Conservation (phyloP, 2,797 vertebrate genomes). For the Alosa sapidissima region DNA sequence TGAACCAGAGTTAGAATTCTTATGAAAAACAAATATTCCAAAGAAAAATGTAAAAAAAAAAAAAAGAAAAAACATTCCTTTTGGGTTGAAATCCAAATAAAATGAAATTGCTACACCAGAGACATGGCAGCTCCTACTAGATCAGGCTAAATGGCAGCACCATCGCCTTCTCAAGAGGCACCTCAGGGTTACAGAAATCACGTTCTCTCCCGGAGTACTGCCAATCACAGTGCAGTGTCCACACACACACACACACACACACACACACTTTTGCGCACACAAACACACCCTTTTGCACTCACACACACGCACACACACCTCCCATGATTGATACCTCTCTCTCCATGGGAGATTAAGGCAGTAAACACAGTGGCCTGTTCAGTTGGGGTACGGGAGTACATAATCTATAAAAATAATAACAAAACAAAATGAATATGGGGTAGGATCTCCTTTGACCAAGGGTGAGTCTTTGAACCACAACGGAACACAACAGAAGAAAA, state of each 20-base stretch:
- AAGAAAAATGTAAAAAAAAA: conserved; percentile 53
- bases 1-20: conserved; percentile 59
- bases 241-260: conserved; percentile 52
- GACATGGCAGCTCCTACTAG: conserved; percentile 56
- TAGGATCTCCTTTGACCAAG: conserved; percentile 31
- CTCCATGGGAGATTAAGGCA: conserved; percentile 74
- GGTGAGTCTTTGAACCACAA: conserved; percentile 32
- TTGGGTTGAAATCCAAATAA: conserved; percentile 59
- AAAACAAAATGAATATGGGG: conserved; percentile 18
- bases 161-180: conserved; percentile 40
- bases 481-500: background rate
- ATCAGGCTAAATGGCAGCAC: conserved; percentile 36
- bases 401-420: conserved; percentile 32
- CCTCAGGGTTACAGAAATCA: conserved; percentile 45
- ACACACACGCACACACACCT: conserved; percentile 55
- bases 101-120: conserved; percentile 69
- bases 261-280: conserved; percentile 49
- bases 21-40: conserved; percentile 57
- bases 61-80: conserved; percentile 51
- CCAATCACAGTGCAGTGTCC: conserved; percentile 78
- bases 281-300: conserved; percentile 32
- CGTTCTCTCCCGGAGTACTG: conserved; percentile 50
- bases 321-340: conserved; percentile 72
- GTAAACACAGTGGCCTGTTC: conserved; percentile 64
- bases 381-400: conserved; percentile 50